phyloP scores from a whole-genome alignment of 2,888 invertebrate species.

The Antheraea assamensis region DNA sequence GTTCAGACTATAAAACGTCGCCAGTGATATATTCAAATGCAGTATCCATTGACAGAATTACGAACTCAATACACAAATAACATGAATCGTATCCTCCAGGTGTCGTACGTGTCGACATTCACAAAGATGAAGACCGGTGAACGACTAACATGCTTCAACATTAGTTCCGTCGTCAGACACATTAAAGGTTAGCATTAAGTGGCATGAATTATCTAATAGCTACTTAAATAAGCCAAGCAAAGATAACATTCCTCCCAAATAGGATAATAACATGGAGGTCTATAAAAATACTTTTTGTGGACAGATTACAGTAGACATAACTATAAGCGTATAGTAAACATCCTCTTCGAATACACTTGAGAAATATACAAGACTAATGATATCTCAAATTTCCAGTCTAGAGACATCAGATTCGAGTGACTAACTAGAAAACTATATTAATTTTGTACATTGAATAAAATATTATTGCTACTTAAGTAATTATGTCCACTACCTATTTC shows the following conservation, averaged over 20 bases:
- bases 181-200: background rate
- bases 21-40: background rate
- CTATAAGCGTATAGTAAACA: too few species aligned
- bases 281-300: background rate
- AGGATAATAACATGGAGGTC: background rate
- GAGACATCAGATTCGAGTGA: too few species aligned
- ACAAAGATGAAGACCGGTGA: constrained; percentile 34
- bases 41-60: background rate
- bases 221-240: background rate
- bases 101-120: constrained; percentile 53
- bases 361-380: too few species aligned
- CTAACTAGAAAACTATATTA: too few species aligned
- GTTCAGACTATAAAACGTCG: background rate
- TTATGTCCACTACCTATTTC: too few species aligned
- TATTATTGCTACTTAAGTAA: too few species aligned
- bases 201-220: background rate
- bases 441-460: too few species aligned
- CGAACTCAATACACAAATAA: background rate
- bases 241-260: background rate
- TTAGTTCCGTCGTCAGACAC: constrained; percentile 35
- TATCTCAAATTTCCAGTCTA: too few species aligned
- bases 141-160: constrained; percentile 43
- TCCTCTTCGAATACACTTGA: too few species aligned
- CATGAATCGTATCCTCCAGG: constrained; percentile 37
- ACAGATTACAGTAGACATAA: too few species aligned